Evolutionary conservation across 2,113 vertebrate species (phyloP).

Genomic region (Macroglossus sobrinus): DNA sequence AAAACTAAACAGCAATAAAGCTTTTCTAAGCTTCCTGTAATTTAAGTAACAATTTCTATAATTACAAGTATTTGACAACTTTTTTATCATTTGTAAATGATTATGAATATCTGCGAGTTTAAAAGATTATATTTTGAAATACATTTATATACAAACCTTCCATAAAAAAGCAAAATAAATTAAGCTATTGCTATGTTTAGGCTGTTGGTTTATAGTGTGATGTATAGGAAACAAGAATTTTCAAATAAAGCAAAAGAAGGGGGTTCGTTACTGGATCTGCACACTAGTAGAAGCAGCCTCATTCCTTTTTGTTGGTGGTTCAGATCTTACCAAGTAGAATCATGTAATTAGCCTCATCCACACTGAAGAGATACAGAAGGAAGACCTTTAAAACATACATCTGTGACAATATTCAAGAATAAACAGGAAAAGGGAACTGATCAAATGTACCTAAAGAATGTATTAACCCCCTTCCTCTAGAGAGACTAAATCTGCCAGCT

Average conservation of each 20-base stretch:
- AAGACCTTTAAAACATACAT: conserved; percentile 1
- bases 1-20: conserved; percentile 72
- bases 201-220: conserved; percentile 50
- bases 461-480: neutral
- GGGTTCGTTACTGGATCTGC: conserved; percentile 35
- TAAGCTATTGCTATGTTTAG: conserved; percentile 69
- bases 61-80: conserved; percentile 78
- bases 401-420: neutral
- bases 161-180: conserved; percentile 72
- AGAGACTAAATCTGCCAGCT: neutral
- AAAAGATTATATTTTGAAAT: conserved; percentile 72
- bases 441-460: neutral
- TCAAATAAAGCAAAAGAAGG: conserved; percentile 56
- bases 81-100: conserved; percentile 75
- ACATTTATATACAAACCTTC: conserved; percentile 71
- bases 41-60: conserved; percentile 77
- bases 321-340: conserved; percentile 5
- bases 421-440: neutral
- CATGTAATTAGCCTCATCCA: neutral
- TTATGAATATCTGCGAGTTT: conserved; percentile 66
- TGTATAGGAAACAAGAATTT: conserved; percentile 60
- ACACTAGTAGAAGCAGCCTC: neutral
- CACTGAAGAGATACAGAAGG: neutral
- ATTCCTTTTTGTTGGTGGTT: conserved; percentile 32
- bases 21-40: conserved; percentile 73